Evolutionary conservation across 1,140 invertebrate species (phyloP).

Genomic region (Teleopsis dalmanni): DNA sequence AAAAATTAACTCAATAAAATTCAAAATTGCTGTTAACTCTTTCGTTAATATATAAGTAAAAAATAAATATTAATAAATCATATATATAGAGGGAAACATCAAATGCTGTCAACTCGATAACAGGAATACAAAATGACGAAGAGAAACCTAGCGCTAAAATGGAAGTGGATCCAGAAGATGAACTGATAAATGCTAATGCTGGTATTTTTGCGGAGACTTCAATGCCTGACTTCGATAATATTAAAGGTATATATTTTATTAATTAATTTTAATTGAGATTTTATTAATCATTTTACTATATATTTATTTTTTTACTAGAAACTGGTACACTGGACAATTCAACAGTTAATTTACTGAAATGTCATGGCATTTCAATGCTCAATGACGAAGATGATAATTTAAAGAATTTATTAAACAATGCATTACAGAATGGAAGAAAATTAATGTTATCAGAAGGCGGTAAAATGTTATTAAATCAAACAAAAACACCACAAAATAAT

Average conservation of each 20-base stretch:
- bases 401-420: conserved; percentile 54
- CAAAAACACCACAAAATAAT: conserved; percentile 25
- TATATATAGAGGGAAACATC: conserved; percentile 35
- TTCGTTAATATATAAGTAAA: background rate
- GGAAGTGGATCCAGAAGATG: conserved; percentile 21
- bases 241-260: conserved; percentile 8
- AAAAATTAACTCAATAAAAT: background rate
- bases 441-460: conserved; percentile 72
- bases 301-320: conserved; percentile 19
- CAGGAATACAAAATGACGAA: conserved; percentile 14
- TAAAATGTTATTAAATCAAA: conserved; percentile 61
- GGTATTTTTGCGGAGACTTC: conserved; percentile 6
- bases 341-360: conserved; percentile 60
- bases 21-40: background rate
- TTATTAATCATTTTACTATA: background rate
- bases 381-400: conserved; percentile 60
- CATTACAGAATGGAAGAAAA: conserved; percentile 71
- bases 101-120: conserved; percentile 41
- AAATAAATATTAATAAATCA: background rate
- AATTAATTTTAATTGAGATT: background rate
- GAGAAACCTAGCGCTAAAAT: conserved; percentile 13
- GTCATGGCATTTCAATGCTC: conserved; percentile 74
- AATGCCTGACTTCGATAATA: conserved; percentile 10
- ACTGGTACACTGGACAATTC: conserved; percentile 27
- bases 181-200: conserved; percentile 27